Conservation (phyloP, 2,797 vertebrate genomes). For the Ctenochaetus hawaiiensis region DNA sequence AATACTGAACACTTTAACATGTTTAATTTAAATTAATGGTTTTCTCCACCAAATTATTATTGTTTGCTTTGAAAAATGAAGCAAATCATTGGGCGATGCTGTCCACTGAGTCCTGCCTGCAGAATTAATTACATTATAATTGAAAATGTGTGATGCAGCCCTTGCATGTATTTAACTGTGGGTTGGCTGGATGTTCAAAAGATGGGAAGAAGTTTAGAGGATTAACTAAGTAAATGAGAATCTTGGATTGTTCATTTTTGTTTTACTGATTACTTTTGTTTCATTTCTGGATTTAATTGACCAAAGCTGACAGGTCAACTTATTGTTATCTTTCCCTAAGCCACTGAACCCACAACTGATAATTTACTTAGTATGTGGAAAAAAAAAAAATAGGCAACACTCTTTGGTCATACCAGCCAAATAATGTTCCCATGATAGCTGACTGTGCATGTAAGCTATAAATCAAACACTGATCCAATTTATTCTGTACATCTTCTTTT, state of each 20-base stretch:
- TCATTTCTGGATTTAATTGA: background rate
- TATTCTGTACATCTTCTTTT: background rate
- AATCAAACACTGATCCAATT: background rate
- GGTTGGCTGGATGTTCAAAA: background rate
- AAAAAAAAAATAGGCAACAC: background rate
- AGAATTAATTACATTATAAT: background rate
- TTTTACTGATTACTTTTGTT: background rate
- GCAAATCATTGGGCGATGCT: background rate
- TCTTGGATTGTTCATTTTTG: background rate
- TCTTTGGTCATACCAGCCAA: background rate
- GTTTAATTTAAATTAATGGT: background rate
- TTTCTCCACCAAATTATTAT: background rate
- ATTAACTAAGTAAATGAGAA: conserved; percentile 1
- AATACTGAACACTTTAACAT: background rate
- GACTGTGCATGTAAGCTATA: background rate
- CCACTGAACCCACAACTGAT: background rate
- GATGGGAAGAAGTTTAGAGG: background rate
- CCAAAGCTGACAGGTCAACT: fast-evolving
- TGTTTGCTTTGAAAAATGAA: background rate
- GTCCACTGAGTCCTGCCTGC: background rate
- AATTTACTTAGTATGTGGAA: background rate
- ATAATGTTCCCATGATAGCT: background rate
- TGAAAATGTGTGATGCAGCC: background rate
- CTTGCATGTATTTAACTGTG: background rate
- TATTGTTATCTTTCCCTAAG: background rate